Conservation (phyloP, 2,797 vertebrate species). For the Chelmon rostratus region DNA sequence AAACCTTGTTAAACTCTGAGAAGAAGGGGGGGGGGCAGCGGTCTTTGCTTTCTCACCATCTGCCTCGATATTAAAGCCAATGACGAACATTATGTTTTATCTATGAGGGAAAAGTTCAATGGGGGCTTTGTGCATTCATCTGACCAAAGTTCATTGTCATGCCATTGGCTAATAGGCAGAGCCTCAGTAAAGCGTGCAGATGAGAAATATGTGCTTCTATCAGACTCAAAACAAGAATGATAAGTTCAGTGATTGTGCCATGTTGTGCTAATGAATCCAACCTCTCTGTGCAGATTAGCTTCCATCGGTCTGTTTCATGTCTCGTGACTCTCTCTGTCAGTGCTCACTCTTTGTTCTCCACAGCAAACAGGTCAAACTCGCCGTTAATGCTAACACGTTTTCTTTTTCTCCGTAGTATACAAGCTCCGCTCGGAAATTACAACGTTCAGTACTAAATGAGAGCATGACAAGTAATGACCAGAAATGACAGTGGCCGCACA, state of each 20-base stretch:
- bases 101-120: slow-evolving; percentile 40
- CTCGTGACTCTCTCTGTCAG: slow-evolving; percentile 29
- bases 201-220: slow-evolving; percentile 33
- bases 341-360: slow-evolving; percentile 13
- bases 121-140: slow-evolving; percentile 24
- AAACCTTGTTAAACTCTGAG: slow-evolving; percentile 15
- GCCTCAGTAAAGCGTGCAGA: slow-evolving; percentile 18
- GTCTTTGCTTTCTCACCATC: slow-evolving; percentile 24
- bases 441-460: not conserved
- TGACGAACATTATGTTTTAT: slow-evolving; percentile 51
- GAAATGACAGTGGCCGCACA: not conserved
- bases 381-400: not conserved
- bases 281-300: slow-evolving; percentile 23
- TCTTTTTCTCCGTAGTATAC: too few relatives aligned
- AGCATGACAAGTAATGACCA: not conserved
- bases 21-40: not conserved
- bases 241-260: slow-evolving; percentile 3
- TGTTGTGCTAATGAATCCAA: slow-evolving; percentile 2
- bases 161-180: slow-evolving; percentile 20
- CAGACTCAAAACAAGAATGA: slow-evolving; percentile 22
- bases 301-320: slow-evolving; percentile 28
- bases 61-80: slow-evolving; percentile 25
- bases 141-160: slow-evolving; percentile 43
- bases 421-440: not conserved
- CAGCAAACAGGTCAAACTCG: slow-evolving; percentile 18